phyloP scores from a whole-genome alignment of 2,888 invertebrate species.

The Melanargia galathea region DNA sequence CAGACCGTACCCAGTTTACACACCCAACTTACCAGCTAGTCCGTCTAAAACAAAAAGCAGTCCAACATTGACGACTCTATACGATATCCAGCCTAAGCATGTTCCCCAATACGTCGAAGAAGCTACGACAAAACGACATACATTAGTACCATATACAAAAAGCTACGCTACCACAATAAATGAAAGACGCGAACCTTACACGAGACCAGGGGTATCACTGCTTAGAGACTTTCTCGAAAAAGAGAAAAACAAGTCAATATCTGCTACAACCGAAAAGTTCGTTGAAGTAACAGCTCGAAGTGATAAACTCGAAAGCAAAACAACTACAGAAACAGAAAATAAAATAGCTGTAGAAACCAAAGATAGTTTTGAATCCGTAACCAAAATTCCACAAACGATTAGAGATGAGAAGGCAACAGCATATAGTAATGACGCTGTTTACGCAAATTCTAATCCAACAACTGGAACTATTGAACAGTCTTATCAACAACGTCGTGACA shows the following conservation, averaged over 20 bases:
- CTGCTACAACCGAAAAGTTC: conserved; percentile 56
- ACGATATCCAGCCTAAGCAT: conserved; percentile 67
- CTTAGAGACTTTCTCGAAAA: conserved; percentile 67
- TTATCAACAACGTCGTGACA: conserved; percentile 86
- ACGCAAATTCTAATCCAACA: conserved; percentile 52
- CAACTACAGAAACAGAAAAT: conserved; percentile 44
- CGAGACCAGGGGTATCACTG: conserved; percentile 73
- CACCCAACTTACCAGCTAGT: conserved; percentile 60
- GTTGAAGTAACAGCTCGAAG: conserved; percentile 56
- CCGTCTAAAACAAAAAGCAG: conserved; percentile 59
- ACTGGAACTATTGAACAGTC: conserved; percentile 60
- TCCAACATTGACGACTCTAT: conserved; percentile 72
- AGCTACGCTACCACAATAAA: conserved; percentile 56
- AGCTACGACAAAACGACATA: conserved; percentile 67
- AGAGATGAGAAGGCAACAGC: conserved; percentile 53
- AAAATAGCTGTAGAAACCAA: conserved; percentile 57
- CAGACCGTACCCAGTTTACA: conserved; percentile 72
- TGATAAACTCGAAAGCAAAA: conserved; percentile 46
- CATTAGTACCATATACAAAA: conserved; percentile 71
- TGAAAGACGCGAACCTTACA: conserved; percentile 69
- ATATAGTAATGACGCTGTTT: conserved; percentile 54
- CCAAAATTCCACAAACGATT: conserved; percentile 69
- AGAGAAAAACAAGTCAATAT: conserved; percentile 65
- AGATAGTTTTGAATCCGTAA: conserved; percentile 66
- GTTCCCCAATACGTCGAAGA: conserved; percentile 47